Percentiles rank a stretch among this genome's conserved stretches.
Conservation (phyloP, 37 sponge, comb jelly and placozoan genomes). For the Beroe ovata region DNA sequence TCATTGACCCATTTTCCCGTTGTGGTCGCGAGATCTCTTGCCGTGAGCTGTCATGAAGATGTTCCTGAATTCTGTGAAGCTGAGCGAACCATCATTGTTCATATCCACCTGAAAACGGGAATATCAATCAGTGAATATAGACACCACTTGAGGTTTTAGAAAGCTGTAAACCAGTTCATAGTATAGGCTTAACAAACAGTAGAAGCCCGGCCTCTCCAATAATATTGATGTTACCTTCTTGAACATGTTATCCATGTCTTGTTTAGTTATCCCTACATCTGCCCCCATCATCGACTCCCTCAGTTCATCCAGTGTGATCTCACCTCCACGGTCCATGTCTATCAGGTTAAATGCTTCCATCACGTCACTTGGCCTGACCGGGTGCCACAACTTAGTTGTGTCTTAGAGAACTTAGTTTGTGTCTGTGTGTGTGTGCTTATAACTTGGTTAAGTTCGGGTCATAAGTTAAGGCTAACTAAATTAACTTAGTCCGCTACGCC, state of each 20-base stretch:
- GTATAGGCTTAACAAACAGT: too few species aligned
- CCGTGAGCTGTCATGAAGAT: background rate
- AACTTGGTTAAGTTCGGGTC: too few species aligned
- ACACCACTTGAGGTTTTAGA: too few species aligned
- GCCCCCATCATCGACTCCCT: conserved; percentile 1
- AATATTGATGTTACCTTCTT: conserved; percentile 34
- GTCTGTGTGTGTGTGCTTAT: too few species aligned
- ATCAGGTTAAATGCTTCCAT: conserved; percentile 62
- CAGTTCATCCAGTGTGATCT: conserved; percentile 46
- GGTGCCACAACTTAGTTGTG: too few species aligned
- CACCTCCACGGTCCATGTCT: conserved; percentile 29
- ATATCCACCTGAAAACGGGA: conserved; percentile 34
- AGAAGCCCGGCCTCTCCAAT: background rate
- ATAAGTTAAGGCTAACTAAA: too few species aligned
- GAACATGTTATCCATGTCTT: conserved; percentile 35
- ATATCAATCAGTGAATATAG: too few species aligned
- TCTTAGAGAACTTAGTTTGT: too few species aligned
- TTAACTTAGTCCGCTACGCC: too few species aligned
- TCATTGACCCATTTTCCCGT: too few species aligned
- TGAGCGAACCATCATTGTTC: conserved; percentile 23
- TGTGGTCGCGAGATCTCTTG: too few species aligned
- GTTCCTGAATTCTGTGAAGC: conserved; percentile 42
- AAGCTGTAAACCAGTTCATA: too few species aligned
- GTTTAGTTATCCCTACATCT: conserved; percentile 34
- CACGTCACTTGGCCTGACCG: conserved; percentile 3